Percentiles rank a stretch among this genome's conserved stretches.
Conservation (phyloP, 2,888 invertebrate genomes). For the Sympetrum striolatum region DNA sequence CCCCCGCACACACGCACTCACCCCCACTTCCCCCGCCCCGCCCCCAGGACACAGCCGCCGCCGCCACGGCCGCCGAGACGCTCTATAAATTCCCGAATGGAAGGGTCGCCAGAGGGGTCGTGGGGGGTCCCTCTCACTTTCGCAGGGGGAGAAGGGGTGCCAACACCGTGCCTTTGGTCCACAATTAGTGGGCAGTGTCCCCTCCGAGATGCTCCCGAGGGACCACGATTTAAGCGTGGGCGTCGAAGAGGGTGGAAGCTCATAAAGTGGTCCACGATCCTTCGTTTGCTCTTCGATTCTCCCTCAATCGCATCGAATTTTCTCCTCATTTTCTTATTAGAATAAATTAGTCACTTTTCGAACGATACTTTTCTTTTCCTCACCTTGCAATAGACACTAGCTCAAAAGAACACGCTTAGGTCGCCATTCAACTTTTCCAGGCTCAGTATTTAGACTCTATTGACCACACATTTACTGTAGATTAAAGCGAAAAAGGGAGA, state of each 20-base stretch:
- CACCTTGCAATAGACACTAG: too few species aligned
- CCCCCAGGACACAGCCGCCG: not conserved
- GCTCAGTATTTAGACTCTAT: too few species aligned
- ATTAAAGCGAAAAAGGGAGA: too few species aligned
- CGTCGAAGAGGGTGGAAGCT: not conserved
- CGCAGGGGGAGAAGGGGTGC: not conserved
- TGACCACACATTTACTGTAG: too few species aligned
- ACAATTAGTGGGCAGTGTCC: constrained; percentile 16
- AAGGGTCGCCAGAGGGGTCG: not conserved
- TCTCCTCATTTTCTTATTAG: not conserved
- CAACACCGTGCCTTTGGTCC: constrained; percentile 16
- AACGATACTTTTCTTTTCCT: too few species aligned
- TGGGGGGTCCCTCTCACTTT: not conserved
- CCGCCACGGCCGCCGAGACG: not conserved
- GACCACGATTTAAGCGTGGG: constrained; percentile 30
- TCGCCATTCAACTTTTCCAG: too few species aligned
- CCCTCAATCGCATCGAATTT: not conserved
- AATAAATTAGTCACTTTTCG: too few species aligned
- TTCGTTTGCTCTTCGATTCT: not conserved
- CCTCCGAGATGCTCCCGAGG: not conserved
- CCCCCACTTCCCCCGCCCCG: not conserved
- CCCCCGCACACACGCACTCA: not conserved
- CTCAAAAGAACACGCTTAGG: too few species aligned
- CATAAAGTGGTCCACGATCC: not conserved
- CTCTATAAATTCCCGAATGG: constrained; percentile 5